Evolutionary conservation across 1,140 invertebrate species (phyloP), one percentile per base, ranked within the genome.

Genomic region (Dreissena rostriformis): DNA sequence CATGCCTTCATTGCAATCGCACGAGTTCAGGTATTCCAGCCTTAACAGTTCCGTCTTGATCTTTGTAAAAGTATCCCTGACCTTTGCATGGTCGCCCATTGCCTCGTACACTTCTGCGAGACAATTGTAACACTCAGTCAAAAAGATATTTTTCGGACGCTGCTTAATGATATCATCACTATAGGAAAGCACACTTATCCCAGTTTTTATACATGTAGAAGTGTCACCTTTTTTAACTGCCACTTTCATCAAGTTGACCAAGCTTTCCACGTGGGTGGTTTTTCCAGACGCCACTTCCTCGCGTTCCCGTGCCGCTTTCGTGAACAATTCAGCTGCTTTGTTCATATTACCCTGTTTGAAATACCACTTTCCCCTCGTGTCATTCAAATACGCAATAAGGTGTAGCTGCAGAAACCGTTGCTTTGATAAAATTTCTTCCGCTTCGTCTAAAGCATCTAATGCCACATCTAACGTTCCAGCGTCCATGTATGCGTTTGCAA

Each of bases 11-110:
- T 80, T 80, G 22, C 66, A 39, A n/a, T 80, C 55, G 57, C 66
- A 29, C 10, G 61, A 11, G 28, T 29, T 57, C 8, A 80, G 55
- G n/a, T 57, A 14, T 29, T 71, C 67, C 28, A 81, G 39, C 65
- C 79, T 55, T n/a, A 81, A 52, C 39, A 81, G 29, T 66, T 81
- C 79, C 15, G 57, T 49, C 39, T 81, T 71, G 12, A 81, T 81
- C 66, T 72, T 61, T 10, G 57, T 61, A 0, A 81, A 61, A 11
- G 79, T 81, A 17, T 73, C 68, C 52, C 55, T 71, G 53, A 73
- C 63, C 24, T 65, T 61, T 51, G 61, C 70, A 51, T 52, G 1
- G 55, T 75, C 19, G 29, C 70, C 51, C 49, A 26, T 52, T 49
- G 28, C 53, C 1, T n/a, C 39, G 49, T 76, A 75, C 39, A 83